Evolutionary conservation across 2,888 invertebrate species (phyloP).

Genomic region (Nomada ruficornis): DNA sequence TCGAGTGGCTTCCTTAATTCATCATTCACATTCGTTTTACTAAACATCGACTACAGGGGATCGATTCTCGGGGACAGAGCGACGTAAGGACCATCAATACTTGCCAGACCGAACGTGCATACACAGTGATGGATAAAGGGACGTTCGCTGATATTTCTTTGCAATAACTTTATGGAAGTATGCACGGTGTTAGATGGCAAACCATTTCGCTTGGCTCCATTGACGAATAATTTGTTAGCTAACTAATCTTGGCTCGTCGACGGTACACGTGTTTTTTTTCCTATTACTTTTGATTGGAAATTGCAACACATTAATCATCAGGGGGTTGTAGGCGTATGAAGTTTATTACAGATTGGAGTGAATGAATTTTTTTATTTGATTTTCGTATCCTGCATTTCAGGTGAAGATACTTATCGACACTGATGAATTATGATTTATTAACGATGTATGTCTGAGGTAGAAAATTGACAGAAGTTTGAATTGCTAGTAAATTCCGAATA

Average conservation of each 20-base stretch:
- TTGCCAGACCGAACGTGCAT: not conserved
- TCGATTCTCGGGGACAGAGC: not conserved
- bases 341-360: too few species aligned
- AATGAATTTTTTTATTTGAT: too few species aligned
- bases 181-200: not conserved
- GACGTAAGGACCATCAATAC: slow-evolving; percentile 3
- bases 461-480: too few species aligned
- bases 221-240: not conserved
- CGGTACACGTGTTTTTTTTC: not conserved
- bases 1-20: slow-evolving; percentile 43
- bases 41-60: slow-evolving; percentile 13
- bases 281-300: not conserved
- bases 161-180: not conserved
- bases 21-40: slow-evolving; percentile 36
- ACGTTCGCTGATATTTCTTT: not conserved
- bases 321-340: too few species aligned
- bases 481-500: too few species aligned
- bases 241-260: not conserved
- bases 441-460: too few species aligned
- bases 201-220: not conserved
- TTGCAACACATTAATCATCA: not conserved
- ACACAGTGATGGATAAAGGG: not conserved
- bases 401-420: too few species aligned
- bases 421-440: too few species aligned
- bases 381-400: too few species aligned